These are phyloP conservation scores for Varanus salvator DNA, from an alignment of 2,113 vertebrate genomes.

Conservation along the genomic window DNA sequence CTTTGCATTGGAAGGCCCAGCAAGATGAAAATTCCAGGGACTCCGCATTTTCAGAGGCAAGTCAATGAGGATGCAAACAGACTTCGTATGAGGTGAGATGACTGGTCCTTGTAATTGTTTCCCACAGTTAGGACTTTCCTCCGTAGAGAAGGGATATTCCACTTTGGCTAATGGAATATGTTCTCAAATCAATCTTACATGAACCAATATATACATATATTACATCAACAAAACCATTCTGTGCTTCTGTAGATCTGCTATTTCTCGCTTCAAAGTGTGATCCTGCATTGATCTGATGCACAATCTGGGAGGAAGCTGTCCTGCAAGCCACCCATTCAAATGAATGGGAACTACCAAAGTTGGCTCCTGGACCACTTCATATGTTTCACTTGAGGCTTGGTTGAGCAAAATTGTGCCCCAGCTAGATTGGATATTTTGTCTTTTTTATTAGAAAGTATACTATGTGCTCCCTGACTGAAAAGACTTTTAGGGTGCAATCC, in stretches of 20 bases:
- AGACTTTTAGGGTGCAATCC: neutral
- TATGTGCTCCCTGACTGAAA: neutral
- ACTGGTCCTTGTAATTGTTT: too few species aligned
- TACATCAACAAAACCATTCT: neutral
- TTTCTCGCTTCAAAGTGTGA: neutral
- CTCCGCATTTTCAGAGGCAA: neutral
- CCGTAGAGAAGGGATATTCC: neutral
- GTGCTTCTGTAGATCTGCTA: neutral
- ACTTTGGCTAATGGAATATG: neutral
- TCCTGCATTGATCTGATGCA: neutral
- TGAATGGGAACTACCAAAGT: neutral
- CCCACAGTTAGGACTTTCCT: neutral
- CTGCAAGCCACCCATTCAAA: neutral
- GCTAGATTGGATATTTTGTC: neutral
- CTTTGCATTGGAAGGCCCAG: neutral
- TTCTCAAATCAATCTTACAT: neutral
- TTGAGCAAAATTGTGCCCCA: neutral
- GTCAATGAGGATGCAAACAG: neutral
- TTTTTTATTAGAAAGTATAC: neutral
- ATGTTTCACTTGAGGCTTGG: neutral
- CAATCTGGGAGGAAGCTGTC: neutral
- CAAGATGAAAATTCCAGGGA: neutral
- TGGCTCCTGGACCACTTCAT: neutral
- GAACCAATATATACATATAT: neutral
- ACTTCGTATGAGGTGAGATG: neutral